A percentile compares a stretch with the other conserved stretches of the same genome.
Evolutionary conservation across 2,797 vertebrate genomes (phyloP).

Genomic region (Pangasius macronema): DNA sequence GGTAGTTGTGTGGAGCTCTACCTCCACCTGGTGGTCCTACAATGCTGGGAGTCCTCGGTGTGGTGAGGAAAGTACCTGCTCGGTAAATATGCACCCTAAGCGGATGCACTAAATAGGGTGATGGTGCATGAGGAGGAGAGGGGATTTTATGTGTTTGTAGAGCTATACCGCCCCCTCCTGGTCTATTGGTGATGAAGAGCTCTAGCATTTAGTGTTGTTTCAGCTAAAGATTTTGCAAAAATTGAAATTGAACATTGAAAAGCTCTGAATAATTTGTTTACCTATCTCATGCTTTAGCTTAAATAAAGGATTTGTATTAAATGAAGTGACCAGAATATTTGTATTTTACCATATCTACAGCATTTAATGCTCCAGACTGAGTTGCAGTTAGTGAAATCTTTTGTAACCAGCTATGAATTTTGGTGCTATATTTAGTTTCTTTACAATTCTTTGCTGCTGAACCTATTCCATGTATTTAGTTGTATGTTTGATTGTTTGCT

Average conservation of each 20-base stretch:
- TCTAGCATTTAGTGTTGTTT: background rate
- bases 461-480: background rate
- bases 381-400: background rate
- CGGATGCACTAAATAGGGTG: background rate
- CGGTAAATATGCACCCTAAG: conserved; percentile 28
- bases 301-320: background rate
- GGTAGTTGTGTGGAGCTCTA: conserved; percentile 61
- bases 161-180: conserved; percentile 36
- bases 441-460: background rate
- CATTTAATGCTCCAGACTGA: background rate
- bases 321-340: background rate
- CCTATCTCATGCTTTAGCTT: background rate
- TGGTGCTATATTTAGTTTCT: background rate
- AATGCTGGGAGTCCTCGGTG: too few relatives aligned
- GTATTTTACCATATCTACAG: background rate
- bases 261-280: background rate
- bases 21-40: conserved; percentile 69
- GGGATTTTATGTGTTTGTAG: background rate
- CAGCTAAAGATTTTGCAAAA: background rate
- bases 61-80: conserved; percentile 7
- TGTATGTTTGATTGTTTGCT: background rate
- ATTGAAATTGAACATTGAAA: background rate
- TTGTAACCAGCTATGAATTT: background rate
- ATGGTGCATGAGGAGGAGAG: background rate
- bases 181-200: background rate